A percentile compares a stretch with the other conserved stretches of the same genome.
Conservation (phyloP, 2,888 invertebrate genomes). For the Brenthis ino region DNA sequence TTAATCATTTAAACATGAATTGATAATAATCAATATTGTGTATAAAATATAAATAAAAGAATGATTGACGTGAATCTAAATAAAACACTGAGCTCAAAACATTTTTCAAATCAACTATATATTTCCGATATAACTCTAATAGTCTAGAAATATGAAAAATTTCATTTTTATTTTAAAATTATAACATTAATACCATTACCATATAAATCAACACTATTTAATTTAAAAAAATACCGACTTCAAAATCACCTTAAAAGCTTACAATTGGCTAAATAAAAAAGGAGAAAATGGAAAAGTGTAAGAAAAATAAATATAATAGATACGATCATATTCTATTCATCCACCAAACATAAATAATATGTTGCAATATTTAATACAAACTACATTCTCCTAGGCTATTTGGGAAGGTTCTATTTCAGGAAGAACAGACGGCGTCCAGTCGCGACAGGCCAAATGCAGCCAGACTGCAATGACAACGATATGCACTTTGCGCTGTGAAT, state of each 20-base stretch:
- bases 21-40: background rate
- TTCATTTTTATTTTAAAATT: too few relatives aligned
- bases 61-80: conserved; percentile 6
- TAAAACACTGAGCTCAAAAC: background rate
- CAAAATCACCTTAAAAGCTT: too few relatives aligned
- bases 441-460: conserved; percentile 67
- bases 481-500: conserved; percentile 76
- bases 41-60: background rate
- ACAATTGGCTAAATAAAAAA: too few relatives aligned
- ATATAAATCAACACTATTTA: background rate
- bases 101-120: conserved; percentile 1
- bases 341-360: background rate
- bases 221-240: background rate
- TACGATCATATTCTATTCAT: too few relatives aligned
- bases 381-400: conserved; percentile 46
- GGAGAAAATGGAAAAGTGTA: too few relatives aligned
- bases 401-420: conserved; percentile 60
- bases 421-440: conserved; percentile 55
- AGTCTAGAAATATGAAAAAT: background rate
- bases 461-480: conserved; percentile 70
- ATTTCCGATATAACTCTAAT: conserved; percentile 6
- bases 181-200: background rate
- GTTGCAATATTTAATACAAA: background rate
- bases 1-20: background rate
- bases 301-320: too few relatives aligned